Evolutionary conservation across 2,888 invertebrate species (phyloP).

Genomic region (Drosophila testacea): DNA sequence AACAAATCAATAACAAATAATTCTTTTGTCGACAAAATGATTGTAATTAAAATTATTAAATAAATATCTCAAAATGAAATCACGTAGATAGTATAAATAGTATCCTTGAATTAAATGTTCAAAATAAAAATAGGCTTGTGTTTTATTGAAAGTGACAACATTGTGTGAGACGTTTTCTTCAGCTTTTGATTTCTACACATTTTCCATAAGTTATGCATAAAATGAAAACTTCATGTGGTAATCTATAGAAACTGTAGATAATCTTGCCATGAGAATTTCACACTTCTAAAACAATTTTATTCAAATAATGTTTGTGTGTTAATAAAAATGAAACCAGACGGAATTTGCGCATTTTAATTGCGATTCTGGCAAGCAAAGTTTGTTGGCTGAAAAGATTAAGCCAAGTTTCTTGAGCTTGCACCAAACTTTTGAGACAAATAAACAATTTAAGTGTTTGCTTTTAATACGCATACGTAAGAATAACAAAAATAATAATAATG

Average conservation of each 20-base stretch:
- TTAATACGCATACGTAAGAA: slow-evolving; percentile 10
- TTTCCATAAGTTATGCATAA: slow-evolving; percentile 1
- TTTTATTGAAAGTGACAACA: neutral
- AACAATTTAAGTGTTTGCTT: slow-evolving; percentile 33
- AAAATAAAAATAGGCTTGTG: neutral
- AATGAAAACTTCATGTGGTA: neutral
- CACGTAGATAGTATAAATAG: neutral
- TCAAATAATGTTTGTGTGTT: slow-evolving; percentile 4
- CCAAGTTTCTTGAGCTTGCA: slow-evolving; percentile 32
- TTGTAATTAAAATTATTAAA: neutral
- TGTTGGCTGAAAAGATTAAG: slow-evolving; percentile 54
- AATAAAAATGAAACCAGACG: slow-evolving; percentile 8
- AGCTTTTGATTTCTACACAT: neutral
- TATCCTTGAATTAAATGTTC: neutral
- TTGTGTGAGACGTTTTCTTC: neutral
- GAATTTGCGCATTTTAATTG: slow-evolving; percentile 50
- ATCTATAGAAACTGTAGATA: neutral
- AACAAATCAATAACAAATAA: neutral
- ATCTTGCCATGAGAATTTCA: neutral
- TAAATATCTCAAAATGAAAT: neutral
- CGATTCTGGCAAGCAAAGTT: slow-evolving; percentile 36
- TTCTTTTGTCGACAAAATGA: neutral
- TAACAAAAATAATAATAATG: neutral
- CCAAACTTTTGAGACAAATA: slow-evolving; percentile 64
- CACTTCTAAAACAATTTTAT: slow-evolving; percentile 3